phyloP scores from a whole-genome alignment of 1,140 invertebrate genomes.

The Aporrectodea caliginosa region DNA sequence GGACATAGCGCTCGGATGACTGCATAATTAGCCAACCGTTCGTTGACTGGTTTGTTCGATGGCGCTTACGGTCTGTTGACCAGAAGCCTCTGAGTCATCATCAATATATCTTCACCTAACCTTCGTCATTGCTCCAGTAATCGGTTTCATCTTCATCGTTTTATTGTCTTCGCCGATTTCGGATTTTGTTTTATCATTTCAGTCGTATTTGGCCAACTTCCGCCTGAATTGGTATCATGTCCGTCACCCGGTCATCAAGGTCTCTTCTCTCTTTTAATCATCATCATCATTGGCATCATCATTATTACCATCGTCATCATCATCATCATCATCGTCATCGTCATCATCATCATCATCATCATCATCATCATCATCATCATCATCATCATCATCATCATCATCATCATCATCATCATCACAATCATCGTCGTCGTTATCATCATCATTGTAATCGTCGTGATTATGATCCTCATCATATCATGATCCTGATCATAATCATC shows the following conservation, averaged over 20 bases:
- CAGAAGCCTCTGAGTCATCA: too few relatives aligned
- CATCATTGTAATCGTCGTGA: not conserved
- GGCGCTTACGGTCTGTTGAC: too few relatives aligned
- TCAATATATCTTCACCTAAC: too few relatives aligned
- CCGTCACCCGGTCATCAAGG: too few relatives aligned
- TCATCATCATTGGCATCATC: not conserved
- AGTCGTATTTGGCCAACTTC: not conserved
- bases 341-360: slow-evolving; percentile 2
- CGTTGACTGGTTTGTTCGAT: too few relatives aligned
- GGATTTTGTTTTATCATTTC: not conserved
- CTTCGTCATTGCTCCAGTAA: too few relatives aligned
- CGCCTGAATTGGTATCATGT: too few relatives aligned
- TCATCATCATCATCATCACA: slow-evolving; percentile 1
- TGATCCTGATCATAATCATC: not conserved
- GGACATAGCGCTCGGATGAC: too few relatives aligned
- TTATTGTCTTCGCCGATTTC: not conserved
- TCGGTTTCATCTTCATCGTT: too few relatives aligned
- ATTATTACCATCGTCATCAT: not conserved
- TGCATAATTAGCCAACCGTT: too few relatives aligned
- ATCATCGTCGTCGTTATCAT: not conserved
- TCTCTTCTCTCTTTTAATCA: too few relatives aligned
- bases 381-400: slow-evolving; percentile 2
- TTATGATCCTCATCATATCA: not conserved
- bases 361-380: slow-evolving; percentile 3
- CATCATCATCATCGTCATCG: not conserved